phyloP scores from a whole-genome alignment of 53 echinoderm and acorn worm genomes.

The Mesocentrotus franciscanus region DNA sequence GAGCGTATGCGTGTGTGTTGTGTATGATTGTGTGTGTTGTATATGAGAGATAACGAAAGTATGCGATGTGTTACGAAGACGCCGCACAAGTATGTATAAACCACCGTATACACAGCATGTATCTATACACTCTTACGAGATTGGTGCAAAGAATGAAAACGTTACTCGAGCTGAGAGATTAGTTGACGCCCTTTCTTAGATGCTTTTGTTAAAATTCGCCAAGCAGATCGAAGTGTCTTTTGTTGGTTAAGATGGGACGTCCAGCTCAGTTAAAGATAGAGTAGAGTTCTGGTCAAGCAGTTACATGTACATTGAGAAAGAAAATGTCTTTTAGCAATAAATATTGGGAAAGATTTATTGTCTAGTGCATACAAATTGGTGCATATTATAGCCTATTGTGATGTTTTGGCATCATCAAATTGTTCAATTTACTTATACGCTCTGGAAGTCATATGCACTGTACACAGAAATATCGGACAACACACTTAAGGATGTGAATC shows the following conservation, averaged over 20 bases:
- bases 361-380: too few species aligned
- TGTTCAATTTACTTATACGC: too few species aligned
- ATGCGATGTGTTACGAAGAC: neutral
- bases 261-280: neutral
- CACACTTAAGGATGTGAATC: too few species aligned
- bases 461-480: too few species aligned
- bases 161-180: neutral
- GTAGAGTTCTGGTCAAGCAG: too few species aligned
- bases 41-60: neutral
- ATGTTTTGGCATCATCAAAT: too few species aligned
- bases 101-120: neutral
- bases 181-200: constrained; percentile 31
- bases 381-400: too few species aligned
- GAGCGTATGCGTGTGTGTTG: neutral
- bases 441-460: too few species aligned
- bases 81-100: neutral
- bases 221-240: neutral
- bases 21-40: neutral
- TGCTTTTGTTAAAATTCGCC: neutral
- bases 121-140: neutral
- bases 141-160: neutral
- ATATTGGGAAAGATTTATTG: too few species aligned
- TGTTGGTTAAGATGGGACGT: neutral
- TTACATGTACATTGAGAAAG: too few species aligned
- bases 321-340: too few species aligned